Percentiles rank a stretch among this genome's conserved stretches.
Evolutionary conservation across 37 sponge, comb jelly and placozoan species (phyloP).

Genomic region (Agelas oroides): DNA sequence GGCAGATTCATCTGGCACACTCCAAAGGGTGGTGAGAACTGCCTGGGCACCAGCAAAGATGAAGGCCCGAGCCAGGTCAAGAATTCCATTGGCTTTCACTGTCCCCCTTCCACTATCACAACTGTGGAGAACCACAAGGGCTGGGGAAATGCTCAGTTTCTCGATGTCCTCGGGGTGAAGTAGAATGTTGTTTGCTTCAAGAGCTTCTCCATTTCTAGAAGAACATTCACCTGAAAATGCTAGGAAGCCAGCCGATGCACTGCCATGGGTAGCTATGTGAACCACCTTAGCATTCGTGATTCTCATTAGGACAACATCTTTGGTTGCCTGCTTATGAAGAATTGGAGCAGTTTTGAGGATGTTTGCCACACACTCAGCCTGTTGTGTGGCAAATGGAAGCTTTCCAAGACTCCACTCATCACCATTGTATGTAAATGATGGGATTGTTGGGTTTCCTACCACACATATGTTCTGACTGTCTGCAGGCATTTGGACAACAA

Average conservation of each 20-base stretch:
- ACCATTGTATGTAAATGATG: conserved; percentile 46
- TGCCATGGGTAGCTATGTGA: conserved; percentile 81
- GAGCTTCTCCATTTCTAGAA: neutral
- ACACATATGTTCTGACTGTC: conserved; percentile 36
- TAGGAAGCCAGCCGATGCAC: conserved; percentile 61
- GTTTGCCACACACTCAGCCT: conserved; percentile 68
- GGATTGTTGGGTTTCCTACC: conserved; percentile 79
- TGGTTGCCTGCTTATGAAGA: conserved; percentile 73
- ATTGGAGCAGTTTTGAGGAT: conserved; percentile 58
- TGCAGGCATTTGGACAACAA: conserved; percentile 15
- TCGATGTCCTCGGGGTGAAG: conserved; percentile 72
- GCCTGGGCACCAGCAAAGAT: conserved; percentile 79
- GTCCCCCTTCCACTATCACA: conserved; percentile 67
- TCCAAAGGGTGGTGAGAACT: conserved; percentile 76
- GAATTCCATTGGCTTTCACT: conserved; percentile 68
- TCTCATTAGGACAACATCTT: conserved; percentile 48
- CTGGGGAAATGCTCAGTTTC: conserved; percentile 52
- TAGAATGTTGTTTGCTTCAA: conserved; percentile 38
- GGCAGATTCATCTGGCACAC: conserved; percentile 81
- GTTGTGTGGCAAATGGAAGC: conserved; percentile 69
- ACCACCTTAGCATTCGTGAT: conserved; percentile 65
- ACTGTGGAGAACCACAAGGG: conserved; percentile 77
- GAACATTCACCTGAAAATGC: conserved; percentile 46
- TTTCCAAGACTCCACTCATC: conserved; percentile 62
- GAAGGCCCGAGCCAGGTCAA: conserved; percentile 78